These are phyloP conservation scores for Epizoanthus ramosus DNA, from an alignment of 92 coral and sea anemone genomes.

Conservation along the genomic window DNA sequence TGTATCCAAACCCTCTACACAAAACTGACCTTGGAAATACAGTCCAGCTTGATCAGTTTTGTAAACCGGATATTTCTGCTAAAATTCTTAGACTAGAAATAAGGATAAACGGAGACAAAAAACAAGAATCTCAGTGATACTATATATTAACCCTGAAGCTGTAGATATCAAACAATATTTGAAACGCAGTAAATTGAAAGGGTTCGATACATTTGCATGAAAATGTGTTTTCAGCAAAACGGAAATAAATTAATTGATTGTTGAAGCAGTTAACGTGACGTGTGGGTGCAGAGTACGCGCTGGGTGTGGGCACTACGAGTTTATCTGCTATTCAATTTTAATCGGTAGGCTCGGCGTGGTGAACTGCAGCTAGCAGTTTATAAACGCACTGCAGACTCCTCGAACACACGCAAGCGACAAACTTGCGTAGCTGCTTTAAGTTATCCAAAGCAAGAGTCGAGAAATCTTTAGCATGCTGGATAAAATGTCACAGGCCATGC, in stretches of 20 bases:
- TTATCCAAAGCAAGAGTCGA: too few species aligned
- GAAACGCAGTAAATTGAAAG: neutral
- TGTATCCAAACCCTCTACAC: too few species aligned
- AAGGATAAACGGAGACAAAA: neutral
- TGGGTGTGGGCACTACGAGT: too few species aligned
- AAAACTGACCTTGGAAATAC: too few species aligned
- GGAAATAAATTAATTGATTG: neutral
- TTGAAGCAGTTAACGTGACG: too few species aligned
- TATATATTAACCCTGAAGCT: neutral
- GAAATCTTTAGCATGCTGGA: constrained; percentile 12
- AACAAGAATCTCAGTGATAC: neutral
- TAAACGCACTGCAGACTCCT: neutral
- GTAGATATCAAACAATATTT: constrained; percentile 4
- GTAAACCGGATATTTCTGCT: too few species aligned
- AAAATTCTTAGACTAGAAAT: neutral
- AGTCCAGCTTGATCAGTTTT: too few species aligned
- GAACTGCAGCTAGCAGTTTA: neutral
- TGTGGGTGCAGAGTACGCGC: too few species aligned
- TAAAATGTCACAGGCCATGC: neutral
- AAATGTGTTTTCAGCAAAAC: constrained; percentile 8
- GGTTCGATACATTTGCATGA: constrained; percentile 25
- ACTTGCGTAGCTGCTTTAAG: too few species aligned
- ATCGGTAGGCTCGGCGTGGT: too few species aligned
- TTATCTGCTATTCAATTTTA: too few species aligned
- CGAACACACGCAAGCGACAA: neutral